Conservation (phyloP, 2,797 vertebrate species). For the Gambusia yucatana region DNA sequence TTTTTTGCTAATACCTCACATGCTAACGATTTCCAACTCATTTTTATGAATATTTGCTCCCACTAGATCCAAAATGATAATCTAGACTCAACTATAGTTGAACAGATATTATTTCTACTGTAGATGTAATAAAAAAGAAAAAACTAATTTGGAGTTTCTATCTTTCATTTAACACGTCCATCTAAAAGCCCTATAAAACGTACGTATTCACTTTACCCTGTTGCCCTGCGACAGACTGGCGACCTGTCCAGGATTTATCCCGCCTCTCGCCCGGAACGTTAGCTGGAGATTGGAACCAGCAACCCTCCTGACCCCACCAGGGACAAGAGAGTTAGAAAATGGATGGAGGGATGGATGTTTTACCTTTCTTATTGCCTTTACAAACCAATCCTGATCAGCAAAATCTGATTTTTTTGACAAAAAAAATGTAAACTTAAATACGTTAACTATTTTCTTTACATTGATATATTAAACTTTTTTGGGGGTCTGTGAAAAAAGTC, state of each 20-base stretch:
- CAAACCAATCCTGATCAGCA: background rate
- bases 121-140: background rate
- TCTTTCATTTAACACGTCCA: background rate
- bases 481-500: background rate
- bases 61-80: background rate
- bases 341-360: no score
- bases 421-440: background rate
- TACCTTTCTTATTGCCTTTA: background rate
- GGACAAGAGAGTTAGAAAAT: no score
- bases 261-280: no score
- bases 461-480: background rate
- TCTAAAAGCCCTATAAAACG: background rate
- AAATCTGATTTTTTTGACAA: background rate
- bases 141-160: background rate
- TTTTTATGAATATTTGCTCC: background rate
- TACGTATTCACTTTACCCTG: no score
- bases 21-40: background rate
- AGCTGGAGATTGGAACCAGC: no score
- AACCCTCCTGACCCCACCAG: no score
- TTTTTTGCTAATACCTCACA: background rate
- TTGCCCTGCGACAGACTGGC: no score
- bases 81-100: background rate
- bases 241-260: no score
- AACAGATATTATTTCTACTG: background rate
- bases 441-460: background rate